These are phyloP conservation scores for Ophthalmolycus amberensis DNA, from an alignment of 2,113 vertebrate species.

Conservation along the genomic window DNA sequence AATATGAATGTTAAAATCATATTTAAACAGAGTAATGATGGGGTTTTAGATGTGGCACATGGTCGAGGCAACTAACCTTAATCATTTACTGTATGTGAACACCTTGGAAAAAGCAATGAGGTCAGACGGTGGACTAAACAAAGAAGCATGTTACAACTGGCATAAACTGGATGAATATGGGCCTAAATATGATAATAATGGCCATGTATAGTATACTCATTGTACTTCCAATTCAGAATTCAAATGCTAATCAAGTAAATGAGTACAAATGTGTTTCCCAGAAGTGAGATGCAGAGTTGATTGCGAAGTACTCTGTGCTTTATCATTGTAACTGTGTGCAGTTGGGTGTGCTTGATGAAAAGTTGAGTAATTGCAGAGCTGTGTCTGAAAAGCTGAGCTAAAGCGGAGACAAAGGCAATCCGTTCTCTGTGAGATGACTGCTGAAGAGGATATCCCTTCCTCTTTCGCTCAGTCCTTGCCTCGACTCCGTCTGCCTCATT, in stretches of 20 bases:
- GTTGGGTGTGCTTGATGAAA: slow-evolving; percentile 50
- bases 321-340: background rate
- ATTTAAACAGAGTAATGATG: slow-evolving; percentile 40
- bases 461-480: slow-evolving; percentile 37
- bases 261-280: slow-evolving; percentile 3
- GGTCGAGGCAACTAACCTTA: slow-evolving; percentile 14
- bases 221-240: background rate
- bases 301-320: slow-evolving; percentile 2
- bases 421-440: slow-evolving; percentile 43
- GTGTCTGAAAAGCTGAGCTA: slow-evolving; percentile 46
- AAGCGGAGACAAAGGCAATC: slow-evolving; percentile 58
- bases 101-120: slow-evolving; percentile 54
- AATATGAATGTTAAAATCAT: slow-evolving; percentile 41
- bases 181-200: slow-evolving; percentile 7
- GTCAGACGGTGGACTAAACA: slow-evolving; percentile 37
- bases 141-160: slow-evolving; percentile 16
- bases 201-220: slow-evolving; percentile 17
- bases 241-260: slow-evolving; percentile 42
- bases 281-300: slow-evolving; percentile 6
- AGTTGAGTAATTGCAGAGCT: slow-evolving; percentile 52
- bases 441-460: slow-evolving; percentile 64
- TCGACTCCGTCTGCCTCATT: slow-evolving; percentile 76
- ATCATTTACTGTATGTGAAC: slow-evolving; percentile 60
- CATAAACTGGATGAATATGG: slow-evolving; percentile 19
- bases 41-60: slow-evolving; percentile 21